A percentile compares a stretch with the other conserved stretches of the same genome.
These are phyloP conservation scores for Crotalus tigris DNA, from an alignment of 2,113 vertebrate genomes.

Conservation along the genomic window DNA sequence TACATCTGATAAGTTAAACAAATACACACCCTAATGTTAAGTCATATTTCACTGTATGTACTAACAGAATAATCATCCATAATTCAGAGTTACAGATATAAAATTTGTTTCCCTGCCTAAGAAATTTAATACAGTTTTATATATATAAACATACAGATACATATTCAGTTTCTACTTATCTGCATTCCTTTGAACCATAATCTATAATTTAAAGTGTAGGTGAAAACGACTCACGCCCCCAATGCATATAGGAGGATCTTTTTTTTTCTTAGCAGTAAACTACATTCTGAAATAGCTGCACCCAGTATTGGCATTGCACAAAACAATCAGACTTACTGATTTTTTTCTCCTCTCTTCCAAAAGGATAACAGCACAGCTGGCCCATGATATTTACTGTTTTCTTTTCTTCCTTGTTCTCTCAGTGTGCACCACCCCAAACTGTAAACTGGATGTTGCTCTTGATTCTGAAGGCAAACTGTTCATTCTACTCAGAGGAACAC, in stretches of 20 bases:
- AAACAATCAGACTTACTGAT: slow-evolving; percentile 82
- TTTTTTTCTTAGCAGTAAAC: slow-evolving; percentile 7
- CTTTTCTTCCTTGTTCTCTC: slow-evolving; percentile 44
- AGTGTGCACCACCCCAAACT: slow-evolving; percentile 39
- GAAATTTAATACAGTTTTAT: neutral
- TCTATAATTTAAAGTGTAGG: neutral
- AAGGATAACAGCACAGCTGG: slow-evolving; percentile 95
- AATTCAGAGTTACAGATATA: slow-evolving; percentile 22
- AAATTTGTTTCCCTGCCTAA: neutral
- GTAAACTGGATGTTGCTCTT: slow-evolving; percentile 40
- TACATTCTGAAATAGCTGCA: slow-evolving; percentile 33
- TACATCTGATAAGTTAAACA: neutral
- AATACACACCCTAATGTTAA: slow-evolving; percentile 24
- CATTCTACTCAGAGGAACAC: slow-evolving; percentile 16
- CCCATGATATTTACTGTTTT: slow-evolving; percentile 80
- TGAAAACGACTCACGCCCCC: neutral
- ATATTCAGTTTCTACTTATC: slow-evolving; percentile 24
- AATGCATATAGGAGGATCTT: slow-evolving; percentile 6
- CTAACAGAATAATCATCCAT: slow-evolving; percentile 25
- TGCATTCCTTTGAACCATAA: slow-evolving; percentile 19
- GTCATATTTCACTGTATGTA: slow-evolving; percentile 39
- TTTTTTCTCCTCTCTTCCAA: slow-evolving; percentile 87
- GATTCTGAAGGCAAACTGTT: slow-evolving; percentile 34
- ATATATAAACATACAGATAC: neutral
- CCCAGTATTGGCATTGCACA: neutral